Conservation (phyloP, 2,888 invertebrate genomes). For the Metellina segmentata region DNA sequence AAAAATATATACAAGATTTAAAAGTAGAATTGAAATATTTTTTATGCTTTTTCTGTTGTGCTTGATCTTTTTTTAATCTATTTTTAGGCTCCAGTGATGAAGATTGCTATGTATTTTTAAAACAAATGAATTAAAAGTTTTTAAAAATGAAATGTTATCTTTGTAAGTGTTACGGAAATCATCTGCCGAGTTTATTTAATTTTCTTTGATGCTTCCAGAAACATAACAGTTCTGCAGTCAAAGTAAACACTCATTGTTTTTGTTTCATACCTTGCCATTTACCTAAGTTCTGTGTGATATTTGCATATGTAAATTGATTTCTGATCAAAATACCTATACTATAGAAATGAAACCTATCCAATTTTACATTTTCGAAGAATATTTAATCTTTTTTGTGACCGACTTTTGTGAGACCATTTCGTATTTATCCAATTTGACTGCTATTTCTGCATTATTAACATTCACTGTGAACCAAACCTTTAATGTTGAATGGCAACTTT, state of each 20-base stretch:
- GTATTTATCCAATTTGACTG: too few species aligned
- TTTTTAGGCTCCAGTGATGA: conserved; percentile 50
- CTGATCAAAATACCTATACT: neutral
- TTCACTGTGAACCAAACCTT: too few species aligned
- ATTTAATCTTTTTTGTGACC: too few species aligned
- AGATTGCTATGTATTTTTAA: conserved; percentile 42
- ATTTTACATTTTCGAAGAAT: too few species aligned
- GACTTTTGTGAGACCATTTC: too few species aligned
- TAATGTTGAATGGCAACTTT: too few species aligned
- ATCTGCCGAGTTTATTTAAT: neutral
- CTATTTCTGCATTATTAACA: too few species aligned
- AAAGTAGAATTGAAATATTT: too few species aligned
- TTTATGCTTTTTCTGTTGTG: neutral
- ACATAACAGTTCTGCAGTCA: too few species aligned
- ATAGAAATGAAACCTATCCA: too few species aligned
- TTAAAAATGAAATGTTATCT: neutral
- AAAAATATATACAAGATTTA: neutral
- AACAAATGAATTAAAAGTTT: conserved; percentile 21
- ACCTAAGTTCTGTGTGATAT: neutral
- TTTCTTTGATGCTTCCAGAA: too few species aligned
- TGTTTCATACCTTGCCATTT: neutral
- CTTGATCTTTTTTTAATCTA: neutral
- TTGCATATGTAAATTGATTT: neutral
- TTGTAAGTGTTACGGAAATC: neutral
- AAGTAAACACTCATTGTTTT: neutral